A percentile compares a stretch with the other conserved stretches of the same genome.
phyloP scores from a whole-genome alignment of 2,888 invertebrate genomes.

The Dugesia japonica region DNA sequence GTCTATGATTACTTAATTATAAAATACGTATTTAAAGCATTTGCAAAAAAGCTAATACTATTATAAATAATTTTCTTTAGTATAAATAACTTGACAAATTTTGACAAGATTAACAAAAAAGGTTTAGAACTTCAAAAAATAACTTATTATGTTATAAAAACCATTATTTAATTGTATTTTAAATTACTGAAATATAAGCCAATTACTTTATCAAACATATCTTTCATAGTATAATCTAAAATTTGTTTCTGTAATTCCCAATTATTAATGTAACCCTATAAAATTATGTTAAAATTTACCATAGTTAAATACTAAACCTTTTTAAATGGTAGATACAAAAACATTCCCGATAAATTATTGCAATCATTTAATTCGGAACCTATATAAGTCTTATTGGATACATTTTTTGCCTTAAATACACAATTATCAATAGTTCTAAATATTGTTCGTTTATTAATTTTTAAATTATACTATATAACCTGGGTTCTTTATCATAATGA shows the following conservation, averaged over 20 bases:
- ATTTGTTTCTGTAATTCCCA: slow-evolving; percentile 85
- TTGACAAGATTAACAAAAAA: background rate
- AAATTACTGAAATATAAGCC: background rate
- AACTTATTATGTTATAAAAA: background rate
- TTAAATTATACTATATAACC: background rate
- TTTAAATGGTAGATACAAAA: slow-evolving; percentile 78
- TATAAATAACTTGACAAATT: background rate
- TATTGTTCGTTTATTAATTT: background rate
- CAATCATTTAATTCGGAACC: slow-evolving; percentile 88
- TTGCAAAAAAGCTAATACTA: slow-evolving; percentile 37
- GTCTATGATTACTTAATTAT: no score
- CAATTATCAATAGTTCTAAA: slow-evolving; percentile 56
- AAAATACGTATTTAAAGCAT: no score
- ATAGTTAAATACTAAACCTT: slow-evolving; percentile 49
- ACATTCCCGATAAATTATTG: slow-evolving; percentile 79
- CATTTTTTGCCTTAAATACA: slow-evolving; percentile 92
- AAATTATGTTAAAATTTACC: slow-evolving; percentile 34
- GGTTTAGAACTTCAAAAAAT: no score
- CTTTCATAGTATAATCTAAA: slow-evolving; percentile 67
- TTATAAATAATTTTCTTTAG: slow-evolving; percentile 37
- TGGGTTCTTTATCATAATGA: background rate
- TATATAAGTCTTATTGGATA: slow-evolving; percentile 75
- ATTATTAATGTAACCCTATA: slow-evolving; percentile 70
- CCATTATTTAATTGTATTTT: background rate
- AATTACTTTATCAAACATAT: slow-evolving; percentile 12